Evolutionary conservation across 2,113 vertebrate genomes (phyloP), one percentile per base, ranked within the genome.

Genomic region (Maccullochella peelii): DNA sequence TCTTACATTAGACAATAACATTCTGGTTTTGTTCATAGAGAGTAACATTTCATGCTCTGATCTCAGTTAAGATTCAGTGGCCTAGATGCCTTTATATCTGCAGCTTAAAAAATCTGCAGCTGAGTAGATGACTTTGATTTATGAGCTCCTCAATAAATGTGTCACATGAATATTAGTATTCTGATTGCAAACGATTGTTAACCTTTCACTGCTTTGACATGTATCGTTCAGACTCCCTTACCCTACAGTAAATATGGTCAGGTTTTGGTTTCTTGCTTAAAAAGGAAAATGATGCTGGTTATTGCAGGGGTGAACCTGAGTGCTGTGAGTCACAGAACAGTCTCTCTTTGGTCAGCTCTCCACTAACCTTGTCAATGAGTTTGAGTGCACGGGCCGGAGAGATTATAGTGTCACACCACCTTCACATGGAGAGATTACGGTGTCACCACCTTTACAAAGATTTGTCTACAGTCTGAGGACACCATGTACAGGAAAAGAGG

Each of bases 91-190:
- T 88, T 91, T 79, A 82, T 85, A 88, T 52, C 69, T 59, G 21
- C 50, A 52, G 74, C 50, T 77, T 62, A 55, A 74, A 83, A 86
- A 82, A 74, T 7, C 68, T 71, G 55, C 61, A 72, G 80, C 79
- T 6, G 52, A 80, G 70, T 15, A 72, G 38, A 62, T 69, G 82
- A 79, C 86, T 83, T 87, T 86, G 85, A 88, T 92, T 90, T 84
- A 65, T 30, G 12, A 71, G 54, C 44, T 69, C 54, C 68, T 79
- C 21, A 72, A 72, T 85, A 81, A 90, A 83, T 84, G 82, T 83
- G 79, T 80, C 86, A 80, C 71, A 70, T 65, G 76, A 57, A 81
- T 72, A 33, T 65, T 62, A 27, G 27, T 61, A 0, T 11, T 63
- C 55, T 47, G 15, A 44, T 33, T 12, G 2, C 62, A 74, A 38